Percentiles rank a stretch among this genome's conserved stretches.
These are phyloP conservation scores for Danio tinwini DNA, from an alignment of 2,797 vertebrate species.

Conservation along the genomic window DNA sequence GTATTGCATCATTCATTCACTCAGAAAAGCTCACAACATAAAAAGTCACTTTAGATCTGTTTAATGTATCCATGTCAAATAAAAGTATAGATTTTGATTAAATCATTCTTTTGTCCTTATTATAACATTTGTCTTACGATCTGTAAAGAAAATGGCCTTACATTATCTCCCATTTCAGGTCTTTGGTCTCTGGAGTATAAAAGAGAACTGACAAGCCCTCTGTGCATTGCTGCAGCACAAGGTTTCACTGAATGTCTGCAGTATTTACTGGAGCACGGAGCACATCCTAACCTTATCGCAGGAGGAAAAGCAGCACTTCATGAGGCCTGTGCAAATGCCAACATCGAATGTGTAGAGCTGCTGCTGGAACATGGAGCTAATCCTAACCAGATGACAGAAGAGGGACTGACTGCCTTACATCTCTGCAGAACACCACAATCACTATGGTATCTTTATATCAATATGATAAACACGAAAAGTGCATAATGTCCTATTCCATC, in stretches of 20 bases:
- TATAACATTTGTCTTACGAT: too few relatives aligned
- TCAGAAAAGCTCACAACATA: too few relatives aligned
- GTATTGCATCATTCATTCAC: too few relatives aligned
- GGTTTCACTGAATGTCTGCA: slow-evolving; percentile 72
- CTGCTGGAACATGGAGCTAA: slow-evolving; percentile 77
- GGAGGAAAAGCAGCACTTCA: slow-evolving; percentile 74
- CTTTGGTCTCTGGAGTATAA: slow-evolving; percentile 82
- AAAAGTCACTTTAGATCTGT: too few relatives aligned
- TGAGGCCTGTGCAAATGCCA: slow-evolving; percentile 73
- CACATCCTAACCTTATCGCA: slow-evolving; percentile 69
- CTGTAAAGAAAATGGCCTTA: too few relatives aligned
- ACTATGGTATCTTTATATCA: slow-evolving; percentile 68
- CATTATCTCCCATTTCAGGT: slow-evolving; percentile 62
- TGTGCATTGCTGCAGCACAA: slow-evolving; percentile 73
- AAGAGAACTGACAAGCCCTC: slow-evolving; percentile 75
- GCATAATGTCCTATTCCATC: too few relatives aligned
- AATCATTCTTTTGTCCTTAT: too few relatives aligned
- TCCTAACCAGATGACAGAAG: slow-evolving; percentile 68
- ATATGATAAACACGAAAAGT: not conserved
- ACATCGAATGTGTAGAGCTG: slow-evolving; percentile 70
- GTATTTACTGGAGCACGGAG: slow-evolving; percentile 71
- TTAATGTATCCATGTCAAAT: too few relatives aligned
- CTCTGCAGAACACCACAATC: slow-evolving; percentile 71
- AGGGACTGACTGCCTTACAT: slow-evolving; percentile 75
- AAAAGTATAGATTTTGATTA: too few relatives aligned